A percentile compares a stretch with the other conserved stretches of the same genome.
phyloP scores from a whole-genome alignment of 2,797 vertebrate species.

The Sylvilagus floridanus region DNA sequence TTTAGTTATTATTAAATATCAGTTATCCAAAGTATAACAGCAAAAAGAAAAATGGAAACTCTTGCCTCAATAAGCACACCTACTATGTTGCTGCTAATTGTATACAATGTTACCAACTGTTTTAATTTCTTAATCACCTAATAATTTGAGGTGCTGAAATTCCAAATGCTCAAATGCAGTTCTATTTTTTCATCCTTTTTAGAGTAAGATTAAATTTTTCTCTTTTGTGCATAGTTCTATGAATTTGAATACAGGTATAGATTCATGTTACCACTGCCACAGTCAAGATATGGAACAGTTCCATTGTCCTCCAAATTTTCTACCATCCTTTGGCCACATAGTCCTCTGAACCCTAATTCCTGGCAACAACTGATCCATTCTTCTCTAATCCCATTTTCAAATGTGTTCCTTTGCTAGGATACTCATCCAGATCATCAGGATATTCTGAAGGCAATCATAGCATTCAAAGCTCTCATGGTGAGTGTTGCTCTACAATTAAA shows the following conservation, averaged over 20 bases:
- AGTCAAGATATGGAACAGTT: neutral
- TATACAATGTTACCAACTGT: neutral
- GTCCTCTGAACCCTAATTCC: neutral
- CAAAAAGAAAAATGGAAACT: constrained; percentile 40
- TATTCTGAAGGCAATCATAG: constrained; percentile 92
- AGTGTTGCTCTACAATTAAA: constrained; percentile 85
- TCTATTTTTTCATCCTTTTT: constrained; percentile 3
- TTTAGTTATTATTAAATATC: neutral
- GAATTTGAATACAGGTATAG: constrained; percentile 32
- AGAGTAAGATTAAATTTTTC: neutral
- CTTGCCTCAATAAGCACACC: neutral
- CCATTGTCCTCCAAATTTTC: neutral
- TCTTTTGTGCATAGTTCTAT: neutral
- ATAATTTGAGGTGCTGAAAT: neutral
- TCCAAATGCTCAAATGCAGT: neutral
- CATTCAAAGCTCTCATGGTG: constrained; percentile 97
- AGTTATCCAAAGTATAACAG: neutral
- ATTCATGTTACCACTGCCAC: neutral
- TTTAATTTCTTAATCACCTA: constrained; percentile 16
- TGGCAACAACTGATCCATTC: constrained; percentile 6
- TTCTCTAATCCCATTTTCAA: constrained; percentile 67
- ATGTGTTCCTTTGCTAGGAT: constrained; percentile 90
- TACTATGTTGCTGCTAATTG: constrained; percentile 35
- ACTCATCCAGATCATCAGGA: constrained; percentile 96
- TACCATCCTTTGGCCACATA: neutral